Conservation (phyloP, 2,113 vertebrate species). For the Taxidea taxus region DNA sequence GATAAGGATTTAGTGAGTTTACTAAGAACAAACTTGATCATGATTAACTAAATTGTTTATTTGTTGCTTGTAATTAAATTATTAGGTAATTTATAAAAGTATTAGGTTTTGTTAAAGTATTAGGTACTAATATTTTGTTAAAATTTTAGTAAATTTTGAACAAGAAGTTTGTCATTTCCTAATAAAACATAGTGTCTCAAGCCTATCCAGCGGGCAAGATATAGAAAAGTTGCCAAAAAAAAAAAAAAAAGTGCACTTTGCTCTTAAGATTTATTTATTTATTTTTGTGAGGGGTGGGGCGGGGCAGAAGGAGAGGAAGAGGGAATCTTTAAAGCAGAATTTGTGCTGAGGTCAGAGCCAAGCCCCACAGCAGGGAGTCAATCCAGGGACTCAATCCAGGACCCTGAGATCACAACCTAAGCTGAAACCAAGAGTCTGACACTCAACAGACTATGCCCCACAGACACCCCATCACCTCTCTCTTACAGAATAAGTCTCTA, state of each 20-base stretch:
- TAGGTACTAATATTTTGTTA: neutral
- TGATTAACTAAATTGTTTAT: neutral
- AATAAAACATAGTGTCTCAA: neutral
- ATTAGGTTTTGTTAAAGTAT: neutral
- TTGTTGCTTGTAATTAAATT: neutral
- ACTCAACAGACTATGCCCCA: neutral
- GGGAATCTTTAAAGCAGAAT: neutral
- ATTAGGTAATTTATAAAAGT: neutral
- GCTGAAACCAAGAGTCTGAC: neutral
- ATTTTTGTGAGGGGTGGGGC: neutral
- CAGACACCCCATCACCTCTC: neutral
- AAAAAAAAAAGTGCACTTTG: neutral
- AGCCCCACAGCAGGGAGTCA: neutral
- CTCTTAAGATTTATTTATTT: neutral
- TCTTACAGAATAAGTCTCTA: neutral
- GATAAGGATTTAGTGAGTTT: neutral
- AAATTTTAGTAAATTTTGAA: neutral
- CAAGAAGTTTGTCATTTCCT: neutral
- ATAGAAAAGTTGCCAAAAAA: neutral
- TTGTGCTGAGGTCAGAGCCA: accelerated
- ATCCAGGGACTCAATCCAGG: neutral
- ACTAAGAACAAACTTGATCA: neutral
- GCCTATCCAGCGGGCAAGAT: neutral
- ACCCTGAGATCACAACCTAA: neutral
- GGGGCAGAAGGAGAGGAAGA: neutral